Conservation (phyloP, 2,797 vertebrate genomes). For the Notoglanidium macrostoma region DNA sequence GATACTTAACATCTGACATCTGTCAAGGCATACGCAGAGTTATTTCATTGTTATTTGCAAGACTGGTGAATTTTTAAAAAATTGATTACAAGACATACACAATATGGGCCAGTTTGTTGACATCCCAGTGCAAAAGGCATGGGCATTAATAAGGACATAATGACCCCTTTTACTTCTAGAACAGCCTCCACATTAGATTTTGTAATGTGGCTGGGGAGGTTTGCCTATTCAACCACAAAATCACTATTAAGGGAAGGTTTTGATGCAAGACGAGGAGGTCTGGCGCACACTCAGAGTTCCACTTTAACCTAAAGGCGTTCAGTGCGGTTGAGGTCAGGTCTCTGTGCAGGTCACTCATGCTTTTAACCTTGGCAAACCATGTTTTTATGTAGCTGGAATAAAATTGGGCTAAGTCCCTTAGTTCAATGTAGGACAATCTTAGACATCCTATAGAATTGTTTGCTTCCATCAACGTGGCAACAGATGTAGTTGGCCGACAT, state of each 20-base stretch:
- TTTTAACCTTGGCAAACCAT: no score
- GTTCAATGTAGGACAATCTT: background rate
- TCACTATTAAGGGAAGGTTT: no score
- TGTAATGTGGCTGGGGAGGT: background rate
- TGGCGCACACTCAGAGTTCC: background rate
- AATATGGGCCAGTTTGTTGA: background rate
- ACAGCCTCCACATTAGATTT: background rate
- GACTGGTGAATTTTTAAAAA: background rate
- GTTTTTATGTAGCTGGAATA: background rate
- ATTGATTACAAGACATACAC: background rate
- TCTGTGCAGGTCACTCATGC: no score
- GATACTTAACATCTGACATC: background rate
- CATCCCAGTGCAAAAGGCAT: background rate
- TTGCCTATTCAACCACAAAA: background rate
- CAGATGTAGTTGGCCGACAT: background rate
- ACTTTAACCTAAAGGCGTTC: background rate
- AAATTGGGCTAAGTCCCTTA: background rate
- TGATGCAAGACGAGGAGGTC: background rate
- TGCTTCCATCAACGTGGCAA: background rate
- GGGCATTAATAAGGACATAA: background rate
- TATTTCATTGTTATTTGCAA: background rate
- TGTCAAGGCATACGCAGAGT: background rate
- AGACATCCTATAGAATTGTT: background rate
- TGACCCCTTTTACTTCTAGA: background rate
- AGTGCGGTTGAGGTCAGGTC: background rate